phyloP scores from a whole-genome alignment of 1,140 invertebrate species.

The Archegozetes longisetosus region DNA sequence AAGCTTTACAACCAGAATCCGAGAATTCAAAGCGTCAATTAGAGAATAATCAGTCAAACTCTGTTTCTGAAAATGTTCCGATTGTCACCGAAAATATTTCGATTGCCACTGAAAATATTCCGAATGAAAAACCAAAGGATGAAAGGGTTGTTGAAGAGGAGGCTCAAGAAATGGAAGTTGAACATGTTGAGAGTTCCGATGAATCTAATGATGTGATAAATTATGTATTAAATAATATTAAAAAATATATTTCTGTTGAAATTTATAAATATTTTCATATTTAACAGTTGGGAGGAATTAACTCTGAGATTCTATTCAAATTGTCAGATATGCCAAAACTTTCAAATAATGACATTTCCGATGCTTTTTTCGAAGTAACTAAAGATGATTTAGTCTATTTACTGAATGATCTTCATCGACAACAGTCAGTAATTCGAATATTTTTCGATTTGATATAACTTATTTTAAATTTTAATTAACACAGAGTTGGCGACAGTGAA shows the following conservation, averaged over 20 bases:
- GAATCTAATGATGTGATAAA: conserved; percentile 9
- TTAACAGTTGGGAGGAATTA: background rate
- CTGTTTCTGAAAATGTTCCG: too few species aligned
- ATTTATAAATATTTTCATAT: background rate
- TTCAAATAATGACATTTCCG: conserved; percentile 28
- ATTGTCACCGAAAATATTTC: background rate
- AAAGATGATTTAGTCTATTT: conserved; percentile 54
- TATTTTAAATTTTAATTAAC: conserved; percentile 10
- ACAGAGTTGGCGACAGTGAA: conserved; percentile 33
- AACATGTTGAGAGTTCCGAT: background rate
- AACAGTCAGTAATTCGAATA: conserved; percentile 26
- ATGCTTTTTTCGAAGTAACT: conserved; percentile 67
- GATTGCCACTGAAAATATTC: background rate
- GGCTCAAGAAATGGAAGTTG: background rate
- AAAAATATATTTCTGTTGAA: background rate
- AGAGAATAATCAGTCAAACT: too few species aligned
- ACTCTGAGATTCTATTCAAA: conserved; percentile 3
- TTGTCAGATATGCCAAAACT: background rate
- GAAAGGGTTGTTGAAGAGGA: background rate
- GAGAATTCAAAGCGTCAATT: too few species aligned
- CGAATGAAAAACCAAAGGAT: background rate
- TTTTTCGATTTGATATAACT: conserved; percentile 7
- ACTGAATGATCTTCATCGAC: conserved; percentile 47
- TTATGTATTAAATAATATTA: conserved; percentile 5
- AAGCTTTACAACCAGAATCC: too few species aligned